Evolutionary conservation across 2,888 invertebrate species (phyloP), one percentile per base, ranked within the genome.

Genomic region (Trissonchulus sp.): DNA sequence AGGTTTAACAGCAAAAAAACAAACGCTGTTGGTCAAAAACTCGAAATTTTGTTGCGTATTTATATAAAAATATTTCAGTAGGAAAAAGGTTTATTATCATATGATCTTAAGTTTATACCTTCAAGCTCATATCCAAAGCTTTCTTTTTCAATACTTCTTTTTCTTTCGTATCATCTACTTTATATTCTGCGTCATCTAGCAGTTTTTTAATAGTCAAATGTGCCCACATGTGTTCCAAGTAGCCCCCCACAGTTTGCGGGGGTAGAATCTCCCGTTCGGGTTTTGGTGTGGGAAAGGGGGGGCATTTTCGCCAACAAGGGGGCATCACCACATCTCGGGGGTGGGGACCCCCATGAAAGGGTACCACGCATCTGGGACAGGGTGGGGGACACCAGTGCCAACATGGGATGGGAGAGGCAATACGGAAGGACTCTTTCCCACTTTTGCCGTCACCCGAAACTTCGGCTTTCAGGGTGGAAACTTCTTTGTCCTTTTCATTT

Each of bases 171-270:
- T 15, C 60, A n/a, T 77, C 75, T 33, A 74, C 72, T 18, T 78
- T 76, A 1, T 77, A 76, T 23, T 77, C 48, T 48, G 8, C 23
- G 80, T 88, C 85, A 81, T 90, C 89, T 65, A 90, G 83, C 75
- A 90, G 85, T 81, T 90, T 89, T 78, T 89, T 88, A 76, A 91
- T 88, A 62, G 89, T 90, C 78, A 90, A 85, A 83, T 90, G 90
- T 0, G 90, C 90, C 90, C 90, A 90, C 69, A 90, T 83, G 34
- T 89, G 84, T 82, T 89, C 88, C 73, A 89, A 82, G 69, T 84
- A 82, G n/a, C 77, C 77, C 15, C 79, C 81, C 18, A 36, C 23
- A 2, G 74, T 68, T 3, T 69, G 2, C n/a, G 65, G 62, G 2
- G 74, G 18, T 28, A 73, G 36, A 18, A 48, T 8, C 8, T 90